phyloP scores from a whole-genome alignment of 35 echinoderm and acorn worm species.

The Amphiura filiformis region DNA sequence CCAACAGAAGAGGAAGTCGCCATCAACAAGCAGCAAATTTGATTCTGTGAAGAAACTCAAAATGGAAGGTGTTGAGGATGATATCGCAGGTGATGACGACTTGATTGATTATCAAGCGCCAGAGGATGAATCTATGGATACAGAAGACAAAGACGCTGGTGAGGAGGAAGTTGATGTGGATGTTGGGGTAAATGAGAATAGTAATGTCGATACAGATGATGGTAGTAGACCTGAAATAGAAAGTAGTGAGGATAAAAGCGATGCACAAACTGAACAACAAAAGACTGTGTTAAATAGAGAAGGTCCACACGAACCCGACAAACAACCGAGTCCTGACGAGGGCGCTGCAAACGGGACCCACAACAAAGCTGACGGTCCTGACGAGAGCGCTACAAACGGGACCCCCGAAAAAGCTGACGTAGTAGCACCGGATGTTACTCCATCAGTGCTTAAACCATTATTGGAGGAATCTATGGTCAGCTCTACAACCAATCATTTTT shows the following conservation, averaged over 20 bases:
- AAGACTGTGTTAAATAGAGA: slow-evolving; percentile 9
- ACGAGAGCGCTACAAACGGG: neutral
- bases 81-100: neutral
- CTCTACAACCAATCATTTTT: neutral
- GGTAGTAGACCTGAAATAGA: neutral
- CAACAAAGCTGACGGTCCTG: neutral
- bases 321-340: neutral
- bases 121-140: slow-evolving; percentile 2
- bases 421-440: too few relatives aligned
- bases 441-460: neutral
- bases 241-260: neutral
- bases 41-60: neutral
- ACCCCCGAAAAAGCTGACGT: neutral
- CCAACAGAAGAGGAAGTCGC: slow-evolving; percentile 37
- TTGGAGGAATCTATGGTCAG: neutral
- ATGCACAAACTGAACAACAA: neutral
- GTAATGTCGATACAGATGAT: neutral
- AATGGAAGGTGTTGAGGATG: slow-evolving; percentile 5
- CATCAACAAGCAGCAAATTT: neutral
- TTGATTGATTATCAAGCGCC: slow-evolving; percentile 26
- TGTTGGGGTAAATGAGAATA: slow-evolving; percentile 38
- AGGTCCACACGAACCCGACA: neutral
- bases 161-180: slow-evolving; percentile 13
- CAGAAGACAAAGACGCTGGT: slow-evolving; percentile 9
- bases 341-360: neutral